A percentile compares a stretch with the other conserved stretches of the same genome.
phyloP scores from a whole-genome alignment of 2,888 invertebrate species.

The Acheta domesticus region DNA sequence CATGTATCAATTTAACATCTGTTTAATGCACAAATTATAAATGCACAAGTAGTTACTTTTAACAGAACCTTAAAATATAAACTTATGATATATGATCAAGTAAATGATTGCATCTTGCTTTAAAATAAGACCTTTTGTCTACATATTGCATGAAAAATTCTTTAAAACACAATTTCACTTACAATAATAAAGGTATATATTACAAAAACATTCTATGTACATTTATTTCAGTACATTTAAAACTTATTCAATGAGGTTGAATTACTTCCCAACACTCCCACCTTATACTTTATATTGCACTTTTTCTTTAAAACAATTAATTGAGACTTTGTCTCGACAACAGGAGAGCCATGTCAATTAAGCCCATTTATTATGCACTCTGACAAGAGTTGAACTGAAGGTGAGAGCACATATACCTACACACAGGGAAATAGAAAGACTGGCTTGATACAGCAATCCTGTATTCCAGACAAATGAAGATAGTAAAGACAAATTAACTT shows the following conservation, averaged over 20 bases:
- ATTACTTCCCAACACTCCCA: background rate
- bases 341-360: background rate
- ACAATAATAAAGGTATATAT: background rate
- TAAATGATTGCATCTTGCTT: background rate
- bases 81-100: background rate
- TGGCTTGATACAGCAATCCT: no score
- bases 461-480: no score
- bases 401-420: no score
- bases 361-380: background rate
- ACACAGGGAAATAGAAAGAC: no score
- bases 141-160: background rate
- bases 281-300: background rate
- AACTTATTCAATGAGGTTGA: background rate
- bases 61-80: background rate
- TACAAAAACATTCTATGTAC: background rate
- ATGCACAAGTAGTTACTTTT: background rate
- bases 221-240: background rate
- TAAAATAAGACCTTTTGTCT: background rate
- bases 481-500: no score
- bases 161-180: background rate
- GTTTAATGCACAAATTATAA: slow-evolving; percentile 1
- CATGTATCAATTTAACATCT: background rate
- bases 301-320: background rate
- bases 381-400: background rate
- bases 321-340: background rate